These are phyloP conservation scores for Calidris pugnax DNA, from an alignment of 2,113 vertebrate genomes.

Conservation along the genomic window DNA sequence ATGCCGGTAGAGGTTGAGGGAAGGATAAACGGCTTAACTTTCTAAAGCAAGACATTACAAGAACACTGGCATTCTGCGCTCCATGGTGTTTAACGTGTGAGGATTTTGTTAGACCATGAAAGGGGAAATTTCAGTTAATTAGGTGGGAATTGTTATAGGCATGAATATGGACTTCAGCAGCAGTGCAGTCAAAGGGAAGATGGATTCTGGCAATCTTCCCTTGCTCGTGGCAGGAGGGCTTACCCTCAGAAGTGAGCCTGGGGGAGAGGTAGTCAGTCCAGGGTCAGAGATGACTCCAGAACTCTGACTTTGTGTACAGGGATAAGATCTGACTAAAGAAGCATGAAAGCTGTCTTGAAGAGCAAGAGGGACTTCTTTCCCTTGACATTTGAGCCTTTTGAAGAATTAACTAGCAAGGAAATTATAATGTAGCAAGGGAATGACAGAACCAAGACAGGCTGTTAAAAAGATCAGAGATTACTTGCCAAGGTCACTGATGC, in stretches of 20 bases:
- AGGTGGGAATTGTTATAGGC: not conserved
- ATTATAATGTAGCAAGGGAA: not conserved
- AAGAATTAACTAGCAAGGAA: conserved; percentile 4
- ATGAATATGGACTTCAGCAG: not conserved
- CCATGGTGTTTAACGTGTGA: not conserved
- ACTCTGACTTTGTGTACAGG: not conserved
- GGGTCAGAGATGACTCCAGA: not conserved
- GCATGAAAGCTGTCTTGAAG: not conserved
- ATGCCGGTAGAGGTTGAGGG: not conserved
- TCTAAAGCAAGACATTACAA: not conserved
- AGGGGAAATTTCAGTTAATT: not conserved
- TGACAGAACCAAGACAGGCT: not conserved
- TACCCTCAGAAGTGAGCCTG: not conserved
- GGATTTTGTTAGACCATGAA: not conserved
- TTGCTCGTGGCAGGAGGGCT: not conserved
- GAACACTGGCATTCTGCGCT: not conserved
- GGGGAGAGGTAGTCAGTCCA: not conserved
- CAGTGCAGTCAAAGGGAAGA: not conserved
- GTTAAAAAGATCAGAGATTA: not conserved
- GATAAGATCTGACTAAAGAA: conserved; percentile 1
- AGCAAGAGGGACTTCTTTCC: not conserved
- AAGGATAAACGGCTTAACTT: not conserved
- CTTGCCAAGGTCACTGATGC: not conserved
- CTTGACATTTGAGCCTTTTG: not conserved
- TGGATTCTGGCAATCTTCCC: not conserved